Conservation (phyloP, 2,113 vertebrate species). For the Pelmatolapia mariae region DNA sequence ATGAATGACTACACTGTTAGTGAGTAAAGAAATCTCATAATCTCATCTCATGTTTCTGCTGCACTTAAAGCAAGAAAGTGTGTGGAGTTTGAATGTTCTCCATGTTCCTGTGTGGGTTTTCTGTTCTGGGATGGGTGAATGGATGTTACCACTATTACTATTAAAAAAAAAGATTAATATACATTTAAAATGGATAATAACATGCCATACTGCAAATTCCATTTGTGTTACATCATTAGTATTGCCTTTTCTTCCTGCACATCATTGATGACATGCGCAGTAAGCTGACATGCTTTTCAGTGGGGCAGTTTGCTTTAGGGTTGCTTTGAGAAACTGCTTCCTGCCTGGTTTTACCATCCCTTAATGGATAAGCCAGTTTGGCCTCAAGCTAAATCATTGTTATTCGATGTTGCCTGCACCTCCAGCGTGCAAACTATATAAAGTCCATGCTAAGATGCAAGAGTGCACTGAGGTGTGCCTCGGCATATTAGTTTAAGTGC, state of each 20-base stretch:
- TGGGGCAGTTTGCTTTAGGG: neutral
- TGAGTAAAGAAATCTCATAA: neutral
- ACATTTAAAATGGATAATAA: neutral
- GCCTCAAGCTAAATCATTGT: constrained; percentile 9
- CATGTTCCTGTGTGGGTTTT: neutral
- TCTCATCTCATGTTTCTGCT: neutral
- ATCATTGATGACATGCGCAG: neutral
- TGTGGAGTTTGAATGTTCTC: neutral
- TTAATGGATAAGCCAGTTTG: neutral
- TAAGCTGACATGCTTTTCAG: constrained; percentile 9
- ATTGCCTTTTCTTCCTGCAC: neutral
- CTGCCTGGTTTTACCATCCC: neutral
- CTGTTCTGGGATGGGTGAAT: neutral
- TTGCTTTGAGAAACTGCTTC: neutral
- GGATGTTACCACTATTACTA: neutral
- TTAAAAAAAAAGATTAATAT: neutral
- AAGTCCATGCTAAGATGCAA: neutral
- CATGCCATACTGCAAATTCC: neutral
- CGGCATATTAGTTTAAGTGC: neutral
- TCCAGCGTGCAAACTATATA: neutral
- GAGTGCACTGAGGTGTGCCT: neutral
- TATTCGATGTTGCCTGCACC: neutral
- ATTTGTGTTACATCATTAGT: neutral
- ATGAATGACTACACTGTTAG: neutral
- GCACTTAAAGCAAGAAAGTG: neutral